These are phyloP conservation scores for Agrochola macilenta DNA, from an alignment of 2,888 invertebrate genomes.

Conservation along the genomic window DNA sequence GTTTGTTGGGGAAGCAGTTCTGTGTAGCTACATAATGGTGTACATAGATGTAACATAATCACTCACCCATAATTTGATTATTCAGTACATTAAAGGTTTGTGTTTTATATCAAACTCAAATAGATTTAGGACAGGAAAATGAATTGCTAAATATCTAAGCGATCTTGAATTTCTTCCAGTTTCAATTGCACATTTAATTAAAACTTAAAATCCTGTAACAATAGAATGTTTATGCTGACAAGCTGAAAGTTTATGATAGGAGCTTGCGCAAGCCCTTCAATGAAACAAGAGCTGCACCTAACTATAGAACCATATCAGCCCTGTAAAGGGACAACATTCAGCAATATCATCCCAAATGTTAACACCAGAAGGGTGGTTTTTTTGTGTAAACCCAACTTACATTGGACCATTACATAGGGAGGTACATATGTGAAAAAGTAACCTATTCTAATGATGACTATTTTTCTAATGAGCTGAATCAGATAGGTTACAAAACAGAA, in stretches of 20 bases:
- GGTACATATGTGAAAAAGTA: too few relatives aligned
- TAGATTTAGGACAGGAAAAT: constrained; percentile 29
- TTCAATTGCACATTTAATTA: background rate
- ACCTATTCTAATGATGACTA: too few relatives aligned
- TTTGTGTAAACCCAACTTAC: too few relatives aligned
- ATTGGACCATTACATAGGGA: too few relatives aligned
- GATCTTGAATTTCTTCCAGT: constrained; percentile 40
- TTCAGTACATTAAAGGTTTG: constrained; percentile 9
- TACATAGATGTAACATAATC: background rate
- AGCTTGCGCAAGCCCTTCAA: background rate
- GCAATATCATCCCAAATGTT: background rate
- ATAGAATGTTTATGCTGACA: background rate
- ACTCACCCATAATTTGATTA: constrained; percentile 53
- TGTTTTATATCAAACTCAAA: background rate
- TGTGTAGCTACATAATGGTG: too few relatives aligned
- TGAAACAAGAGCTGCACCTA: background rate
- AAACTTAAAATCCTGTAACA: background rate
- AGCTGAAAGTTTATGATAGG: background rate
- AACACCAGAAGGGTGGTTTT: too few relatives aligned
- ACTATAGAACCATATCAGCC: too few relatives aligned
- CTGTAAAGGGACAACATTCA: background rate
- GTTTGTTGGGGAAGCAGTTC: background rate
- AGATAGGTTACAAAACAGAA: background rate
- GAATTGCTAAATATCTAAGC: constrained; percentile 20
- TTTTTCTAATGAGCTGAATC: too few relatives aligned